These are phyloP conservation scores for Acridotheres tristis DNA, from an alignment of 2,797 vertebrate species.

Conservation along the genomic window DNA sequence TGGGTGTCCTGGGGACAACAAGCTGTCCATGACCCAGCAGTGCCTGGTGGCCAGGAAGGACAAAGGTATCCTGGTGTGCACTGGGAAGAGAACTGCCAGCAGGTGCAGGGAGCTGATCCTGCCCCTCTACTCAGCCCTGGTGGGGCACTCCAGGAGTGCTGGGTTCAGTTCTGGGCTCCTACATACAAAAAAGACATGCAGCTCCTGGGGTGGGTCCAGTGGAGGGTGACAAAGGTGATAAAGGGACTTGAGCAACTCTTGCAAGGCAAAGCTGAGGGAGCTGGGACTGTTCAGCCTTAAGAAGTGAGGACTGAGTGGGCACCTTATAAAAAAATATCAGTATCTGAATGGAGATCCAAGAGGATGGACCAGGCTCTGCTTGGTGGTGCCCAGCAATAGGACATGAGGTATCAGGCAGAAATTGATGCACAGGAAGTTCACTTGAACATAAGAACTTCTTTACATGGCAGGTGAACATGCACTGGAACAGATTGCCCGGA, in stretches of 20 bases:
- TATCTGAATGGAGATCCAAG: background rate
- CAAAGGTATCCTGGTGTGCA: background rate
- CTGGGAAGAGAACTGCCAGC: background rate
- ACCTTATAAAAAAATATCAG: background rate
- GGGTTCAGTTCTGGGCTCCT: background rate
- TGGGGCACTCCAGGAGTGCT: background rate
- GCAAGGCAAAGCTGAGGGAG: background rate
- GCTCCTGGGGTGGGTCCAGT: accelerated
- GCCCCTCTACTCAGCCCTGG: background rate
- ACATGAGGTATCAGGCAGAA: background rate
- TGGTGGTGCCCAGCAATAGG: background rate
- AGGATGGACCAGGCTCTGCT: background rate
- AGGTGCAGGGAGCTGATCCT: background rate
- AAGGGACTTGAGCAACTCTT: background rate
- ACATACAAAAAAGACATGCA: accelerated
- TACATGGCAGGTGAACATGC: background rate
- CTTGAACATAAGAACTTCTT: background rate
- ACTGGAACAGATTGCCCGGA: background rate
- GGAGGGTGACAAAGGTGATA: too few relatives aligned
- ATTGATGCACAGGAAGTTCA: background rate
- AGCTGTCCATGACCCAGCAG: background rate
- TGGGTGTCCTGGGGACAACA: background rate
- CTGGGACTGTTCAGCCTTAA: background rate
- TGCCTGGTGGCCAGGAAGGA: background rate
- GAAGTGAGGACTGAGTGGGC: background rate